A percentile compares a stretch with the other conserved stretches of the same genome.
These are phyloP conservation scores for Corvus hawaiiensis DNA, from an alignment of 2,113 vertebrate genomes.

Conservation along the genomic window DNA sequence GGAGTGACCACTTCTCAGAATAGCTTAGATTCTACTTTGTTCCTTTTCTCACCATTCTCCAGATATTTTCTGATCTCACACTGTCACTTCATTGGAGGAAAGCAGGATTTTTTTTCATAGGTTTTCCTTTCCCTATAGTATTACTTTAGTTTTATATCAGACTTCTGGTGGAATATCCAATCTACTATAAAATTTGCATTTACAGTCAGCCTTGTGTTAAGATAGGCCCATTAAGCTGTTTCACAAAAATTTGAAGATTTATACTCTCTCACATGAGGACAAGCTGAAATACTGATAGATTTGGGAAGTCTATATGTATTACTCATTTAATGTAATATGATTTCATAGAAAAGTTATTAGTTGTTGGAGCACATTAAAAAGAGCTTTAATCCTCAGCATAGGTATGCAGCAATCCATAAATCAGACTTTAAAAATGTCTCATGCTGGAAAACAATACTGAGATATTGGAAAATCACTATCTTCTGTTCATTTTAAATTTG, in stretches of 20 bases:
- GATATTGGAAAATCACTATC: background rate
- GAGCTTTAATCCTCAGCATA: background rate
- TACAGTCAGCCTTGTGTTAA: background rate
- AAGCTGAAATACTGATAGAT: background rate
- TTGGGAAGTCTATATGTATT: background rate
- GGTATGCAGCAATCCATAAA: background rate
- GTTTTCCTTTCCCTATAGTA: background rate
- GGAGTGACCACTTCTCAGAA: background rate
- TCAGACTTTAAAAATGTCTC: background rate
- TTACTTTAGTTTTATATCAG: background rate
- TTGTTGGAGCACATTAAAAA: background rate
- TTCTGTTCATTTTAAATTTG: background rate
- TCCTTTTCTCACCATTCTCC: background rate
- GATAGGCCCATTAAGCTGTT: background rate
- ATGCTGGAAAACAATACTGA: background rate
- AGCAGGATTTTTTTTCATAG: background rate
- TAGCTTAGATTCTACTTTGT: background rate
- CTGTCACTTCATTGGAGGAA: background rate
- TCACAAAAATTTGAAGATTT: background rate
- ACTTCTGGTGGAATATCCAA: background rate
- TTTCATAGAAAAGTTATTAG: background rate
- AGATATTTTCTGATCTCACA: background rate
- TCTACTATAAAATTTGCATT: background rate
- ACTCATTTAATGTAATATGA: background rate
- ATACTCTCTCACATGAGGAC: background rate